Evolutionary conservation across 2,113 vertebrate genomes (phyloP).

Genomic region (Penelope pileata): DNA sequence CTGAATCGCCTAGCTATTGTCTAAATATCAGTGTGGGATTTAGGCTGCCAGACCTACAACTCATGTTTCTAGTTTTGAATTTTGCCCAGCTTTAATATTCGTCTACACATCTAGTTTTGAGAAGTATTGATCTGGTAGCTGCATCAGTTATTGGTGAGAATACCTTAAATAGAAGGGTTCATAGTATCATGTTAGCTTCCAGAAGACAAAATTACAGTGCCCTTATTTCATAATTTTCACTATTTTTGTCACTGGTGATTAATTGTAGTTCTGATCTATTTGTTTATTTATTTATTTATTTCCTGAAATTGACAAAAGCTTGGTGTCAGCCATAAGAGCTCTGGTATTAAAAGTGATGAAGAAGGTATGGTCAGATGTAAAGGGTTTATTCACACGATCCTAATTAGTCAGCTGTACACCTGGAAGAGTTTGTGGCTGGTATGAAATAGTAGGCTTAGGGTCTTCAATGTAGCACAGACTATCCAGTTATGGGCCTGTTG

Average conservation of each 20-base stretch:
- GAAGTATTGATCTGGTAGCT: neutral
- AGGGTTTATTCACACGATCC: neutral
- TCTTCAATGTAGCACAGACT: neutral
- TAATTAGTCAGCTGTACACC: fast-evolving
- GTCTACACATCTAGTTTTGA: neutral
- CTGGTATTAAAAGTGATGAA: fast-evolving
- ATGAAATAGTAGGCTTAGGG: neutral
- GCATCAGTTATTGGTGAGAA: neutral
- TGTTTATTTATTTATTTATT: neutral
- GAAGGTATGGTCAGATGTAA: neutral
- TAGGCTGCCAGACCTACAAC: neutral
- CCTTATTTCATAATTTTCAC: neutral
- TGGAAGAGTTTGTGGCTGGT: neutral
- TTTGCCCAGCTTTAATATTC: neutral
- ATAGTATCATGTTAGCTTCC: neutral
- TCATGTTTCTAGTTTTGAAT: neutral
- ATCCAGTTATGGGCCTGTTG: neutral
- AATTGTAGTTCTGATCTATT: neutral
- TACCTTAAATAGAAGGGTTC: neutral
- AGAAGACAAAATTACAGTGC: neutral
- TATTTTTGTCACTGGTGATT: neutral
- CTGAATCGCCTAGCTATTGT: neutral
- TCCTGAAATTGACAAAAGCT: neutral
- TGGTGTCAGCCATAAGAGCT: neutral
- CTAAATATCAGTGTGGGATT: neutral